Conservation (phyloP, 2,797 vertebrate genomes). For the Gymnoscopelus microlampas region DNA sequence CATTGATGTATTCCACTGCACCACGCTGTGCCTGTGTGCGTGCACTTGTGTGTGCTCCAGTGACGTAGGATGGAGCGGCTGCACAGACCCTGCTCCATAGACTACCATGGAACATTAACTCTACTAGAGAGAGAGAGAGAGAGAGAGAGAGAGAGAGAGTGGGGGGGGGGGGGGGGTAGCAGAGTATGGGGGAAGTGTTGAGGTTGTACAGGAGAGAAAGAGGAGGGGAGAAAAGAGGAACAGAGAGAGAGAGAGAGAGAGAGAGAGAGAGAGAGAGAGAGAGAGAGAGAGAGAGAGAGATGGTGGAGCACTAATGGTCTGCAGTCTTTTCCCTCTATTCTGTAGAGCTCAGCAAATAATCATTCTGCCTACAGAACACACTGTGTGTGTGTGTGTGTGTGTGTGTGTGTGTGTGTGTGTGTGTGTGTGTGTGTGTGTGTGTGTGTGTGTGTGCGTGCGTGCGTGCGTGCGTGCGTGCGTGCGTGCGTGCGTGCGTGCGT, state of each 20-base stretch:
- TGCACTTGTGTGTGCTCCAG: not conserved
- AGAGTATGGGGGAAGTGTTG: too few species aligned
- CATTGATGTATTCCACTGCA: too few species aligned
- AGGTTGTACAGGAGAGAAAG: slow-evolving; percentile 4
- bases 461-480: too few species aligned
- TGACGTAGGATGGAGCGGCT: slow-evolving; percentile 8
- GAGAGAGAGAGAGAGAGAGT: slow-evolving; percentile 31
- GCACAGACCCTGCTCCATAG: slow-evolving; percentile 62
- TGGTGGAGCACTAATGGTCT: slow-evolving; percentile 74
- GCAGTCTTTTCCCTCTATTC: slow-evolving; percentile 82
- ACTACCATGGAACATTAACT: slow-evolving; percentile 69
- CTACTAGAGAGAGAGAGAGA: slow-evolving; percentile 39
- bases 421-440: too few species aligned
- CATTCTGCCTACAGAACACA: slow-evolving; percentile 60
- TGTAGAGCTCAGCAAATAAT: slow-evolving; percentile 85
- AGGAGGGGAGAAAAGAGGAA: not conserved
- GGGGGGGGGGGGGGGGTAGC: too few species aligned
- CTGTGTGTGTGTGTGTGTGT: too few species aligned
- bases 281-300: slow-evolving; percentile 46
- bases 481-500: too few species aligned
- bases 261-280: slow-evolving; percentile 34
- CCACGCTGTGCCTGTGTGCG: not conserved
- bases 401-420: too few species aligned
- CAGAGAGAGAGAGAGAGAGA: slow-evolving; percentile 16
- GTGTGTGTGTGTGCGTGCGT: too few species aligned